phyloP scores from a whole-genome alignment of 2,888 invertebrate genomes.

The Xestia rhomboidea region DNA sequence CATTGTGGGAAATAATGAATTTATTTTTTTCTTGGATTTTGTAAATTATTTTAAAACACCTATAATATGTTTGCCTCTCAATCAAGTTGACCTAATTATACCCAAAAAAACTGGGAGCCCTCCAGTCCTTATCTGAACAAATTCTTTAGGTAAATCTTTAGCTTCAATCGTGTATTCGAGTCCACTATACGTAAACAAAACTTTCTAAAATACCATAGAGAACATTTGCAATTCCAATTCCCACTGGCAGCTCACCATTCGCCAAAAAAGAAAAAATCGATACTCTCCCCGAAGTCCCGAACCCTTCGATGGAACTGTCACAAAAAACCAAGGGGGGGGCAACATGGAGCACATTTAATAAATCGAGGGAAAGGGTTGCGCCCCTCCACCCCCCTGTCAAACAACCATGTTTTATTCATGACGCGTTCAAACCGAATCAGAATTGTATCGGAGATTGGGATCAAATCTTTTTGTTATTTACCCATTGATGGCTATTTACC shows the following conservation, averaged over 20 bases:
- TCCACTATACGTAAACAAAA: not conserved
- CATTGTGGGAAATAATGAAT: not conserved
- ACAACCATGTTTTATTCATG: conserved; percentile 88
- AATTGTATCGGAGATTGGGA: conserved; percentile 77
- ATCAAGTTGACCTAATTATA: not conserved
- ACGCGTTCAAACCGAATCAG: conserved; percentile 81
- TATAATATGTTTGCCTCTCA: not conserved
- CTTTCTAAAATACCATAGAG: conserved; percentile 30
- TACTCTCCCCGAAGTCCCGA: conserved; percentile 75
- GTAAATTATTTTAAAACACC: not conserved
- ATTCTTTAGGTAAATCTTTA: not conserved
- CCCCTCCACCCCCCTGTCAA: conserved; percentile 72
- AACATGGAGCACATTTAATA: conserved; percentile 79
- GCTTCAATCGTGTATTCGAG: not conserved
- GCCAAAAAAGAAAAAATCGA: conserved; percentile 69
- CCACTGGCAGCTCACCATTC: conserved; percentile 54
- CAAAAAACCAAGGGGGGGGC: conserved; percentile 83
- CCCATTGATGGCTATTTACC: conserved; percentile 67
- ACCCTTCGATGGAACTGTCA: conserved; percentile 79
- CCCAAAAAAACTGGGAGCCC: not conserved
- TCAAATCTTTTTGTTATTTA: conserved; percentile 82
- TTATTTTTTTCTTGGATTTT: not conserved
- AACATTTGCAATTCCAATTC: conserved; percentile 34
- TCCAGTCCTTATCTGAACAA: too few relatives aligned
- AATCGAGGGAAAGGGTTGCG: conserved; percentile 85